These are phyloP conservation scores for Neodiprion pinetum DNA, from an alignment of 1,140 invertebrate genomes.

Conservation along the genomic window DNA sequence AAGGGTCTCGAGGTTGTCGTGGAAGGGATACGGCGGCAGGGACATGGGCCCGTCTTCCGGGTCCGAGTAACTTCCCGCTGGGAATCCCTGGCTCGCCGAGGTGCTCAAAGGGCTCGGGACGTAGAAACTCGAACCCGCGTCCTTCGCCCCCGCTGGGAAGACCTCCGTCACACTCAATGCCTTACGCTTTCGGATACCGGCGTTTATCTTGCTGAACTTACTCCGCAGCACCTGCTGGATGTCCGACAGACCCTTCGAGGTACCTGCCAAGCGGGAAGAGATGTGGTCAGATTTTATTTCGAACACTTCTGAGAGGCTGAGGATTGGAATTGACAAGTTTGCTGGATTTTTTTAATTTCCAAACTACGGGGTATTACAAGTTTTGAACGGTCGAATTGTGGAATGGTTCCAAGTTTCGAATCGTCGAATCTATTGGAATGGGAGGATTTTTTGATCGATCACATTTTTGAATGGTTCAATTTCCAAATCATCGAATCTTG, in stretches of 20 bases:
- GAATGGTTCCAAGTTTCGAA: too few relatives aligned
- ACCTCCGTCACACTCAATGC: constrained; percentile 73
- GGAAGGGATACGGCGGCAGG: constrained; percentile 45
- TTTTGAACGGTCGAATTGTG: too few relatives aligned
- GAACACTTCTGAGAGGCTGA: background rate
- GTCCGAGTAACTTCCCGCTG: constrained; percentile 31
- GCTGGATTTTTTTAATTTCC: too few relatives aligned
- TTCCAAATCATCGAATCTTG: too few relatives aligned
- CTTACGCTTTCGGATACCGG: constrained; percentile 68
- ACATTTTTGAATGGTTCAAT: too few relatives aligned
- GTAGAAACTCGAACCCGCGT: constrained; percentile 66
- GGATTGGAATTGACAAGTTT: background rate
- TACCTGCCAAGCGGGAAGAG: constrained; percentile 47
- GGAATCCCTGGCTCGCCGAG: constrained; percentile 42
- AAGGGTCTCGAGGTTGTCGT: constrained; percentile 49
- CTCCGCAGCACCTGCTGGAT: constrained; percentile 70
- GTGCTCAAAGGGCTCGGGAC: constrained; percentile 67
- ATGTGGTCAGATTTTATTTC: background rate
- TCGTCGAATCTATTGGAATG: too few relatives aligned
- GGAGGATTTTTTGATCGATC: too few relatives aligned
- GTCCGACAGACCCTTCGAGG: constrained; percentile 58
- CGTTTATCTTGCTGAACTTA: constrained; percentile 71
- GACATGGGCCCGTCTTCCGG: constrained; percentile 40
- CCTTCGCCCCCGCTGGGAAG: constrained; percentile 56
- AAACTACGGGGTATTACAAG: too few relatives aligned